phyloP scores from a whole-genome alignment of 1,140 invertebrate species.

The Maniola jurtina region DNA sequence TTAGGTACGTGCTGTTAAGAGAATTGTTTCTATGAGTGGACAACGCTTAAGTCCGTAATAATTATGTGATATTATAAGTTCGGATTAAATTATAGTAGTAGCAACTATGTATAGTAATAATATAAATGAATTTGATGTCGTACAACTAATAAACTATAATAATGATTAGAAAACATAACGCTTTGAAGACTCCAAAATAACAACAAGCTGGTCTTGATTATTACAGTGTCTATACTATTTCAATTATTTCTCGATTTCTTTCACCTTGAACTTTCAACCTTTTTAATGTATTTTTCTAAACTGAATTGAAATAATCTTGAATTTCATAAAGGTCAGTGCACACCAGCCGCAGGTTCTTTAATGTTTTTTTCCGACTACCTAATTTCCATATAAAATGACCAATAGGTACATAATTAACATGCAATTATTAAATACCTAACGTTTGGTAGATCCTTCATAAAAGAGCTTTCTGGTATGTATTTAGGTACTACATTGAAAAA shows the following conservation, averaged over 20 bases:
- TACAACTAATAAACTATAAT: slow-evolving; percentile 36
- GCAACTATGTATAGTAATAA: slow-evolving; percentile 48
- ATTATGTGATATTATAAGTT: slow-evolving; percentile 76
- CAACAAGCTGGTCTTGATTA: slow-evolving; percentile 29
- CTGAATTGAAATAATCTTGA: no score
- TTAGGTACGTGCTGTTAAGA: slow-evolving; percentile 12
- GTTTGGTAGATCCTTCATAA: no score
- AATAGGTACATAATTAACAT: no score
- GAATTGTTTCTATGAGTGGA: slow-evolving; percentile 42
- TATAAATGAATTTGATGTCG: slow-evolving; percentile 66
- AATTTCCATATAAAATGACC: no score
- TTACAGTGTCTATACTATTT: slow-evolving; percentile 8
- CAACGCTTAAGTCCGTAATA: slow-evolving; percentile 54
- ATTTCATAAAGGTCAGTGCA: no score
- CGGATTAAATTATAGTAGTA: slow-evolving; percentile 51
- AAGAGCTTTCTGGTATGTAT: no score
- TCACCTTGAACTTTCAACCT: not conserved
- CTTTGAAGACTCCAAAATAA: slow-evolving; percentile 24
- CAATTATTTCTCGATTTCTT: not conserved
- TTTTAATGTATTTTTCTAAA: not conserved
- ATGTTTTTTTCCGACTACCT: no score
- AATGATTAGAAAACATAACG: slow-evolving; percentile 21
- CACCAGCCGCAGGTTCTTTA: no score
- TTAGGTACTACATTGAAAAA: no score
- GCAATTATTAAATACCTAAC: no score